Base-by-base conservation (phyloP, 2,888 invertebrate genomes). In the Elaeidobius kamerunicus region DNA sequence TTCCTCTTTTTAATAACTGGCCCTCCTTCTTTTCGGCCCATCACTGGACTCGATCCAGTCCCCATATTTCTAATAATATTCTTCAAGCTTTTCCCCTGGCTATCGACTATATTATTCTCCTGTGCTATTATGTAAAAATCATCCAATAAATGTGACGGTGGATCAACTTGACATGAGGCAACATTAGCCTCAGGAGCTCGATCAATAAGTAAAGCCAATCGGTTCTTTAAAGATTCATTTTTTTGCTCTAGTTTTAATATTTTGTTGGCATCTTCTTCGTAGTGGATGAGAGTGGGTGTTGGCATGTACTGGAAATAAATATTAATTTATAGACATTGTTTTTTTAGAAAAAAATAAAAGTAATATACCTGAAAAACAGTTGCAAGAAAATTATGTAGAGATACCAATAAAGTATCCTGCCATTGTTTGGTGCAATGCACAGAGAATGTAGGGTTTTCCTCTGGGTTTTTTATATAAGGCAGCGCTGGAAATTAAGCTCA, bases 351-450 rank as follows among this genome's bases (percentile, higher is more conserved):
- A n/a, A n/a, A n/a, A n/a, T n/a, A n/a, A 12, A 7, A 39, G 30
- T 18, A 54, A 67, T 66, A 61, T 71, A 81, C 82, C 73, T 86
- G 84, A 62, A 87, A 91, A 56, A 95, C 86, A 0, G 93, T 90
- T 11, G 94, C 88, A 30, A 98, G 76, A 67, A 97, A 89, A 74
- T 97, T 97, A 70, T 95, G 91, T 28, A 97, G 76, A 0, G 96
- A 96, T 20, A 88, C 84, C 48, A 93, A 75, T 63, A 94, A 83
- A 19, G 92, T 94, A 69, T 98, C 97, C 70, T 95, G 94, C 97
- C 97, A 98, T 52, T 90, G 90, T 58, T 89, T 84, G 6, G 89
- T 90, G 73, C 94, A 98, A 73, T 91, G 92, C 46, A 91, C 79
- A 12, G 88, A 83, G 73, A 93, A 98, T 28, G 82, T 79, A 11